Base-by-base conservation (phyloP, 2,888 invertebrate species). In the Aphidoletes aphidimyza region DNA sequence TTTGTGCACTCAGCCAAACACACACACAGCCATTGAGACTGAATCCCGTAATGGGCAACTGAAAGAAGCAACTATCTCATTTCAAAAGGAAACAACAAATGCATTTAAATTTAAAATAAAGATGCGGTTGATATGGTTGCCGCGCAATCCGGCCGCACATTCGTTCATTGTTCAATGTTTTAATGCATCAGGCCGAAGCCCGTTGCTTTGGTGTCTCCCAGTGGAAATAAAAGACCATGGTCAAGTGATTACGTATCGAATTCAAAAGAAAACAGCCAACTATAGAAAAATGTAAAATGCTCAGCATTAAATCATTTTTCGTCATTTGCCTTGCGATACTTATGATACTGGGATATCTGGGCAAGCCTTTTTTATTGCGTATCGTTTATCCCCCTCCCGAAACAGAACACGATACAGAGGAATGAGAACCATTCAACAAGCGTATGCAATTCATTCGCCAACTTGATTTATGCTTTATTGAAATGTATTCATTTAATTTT, bases 401-500 rank as follows among this genome's bases (percentile, higher is more conserved):
- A 54, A 22, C 22, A 22, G 22, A 6, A 22, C 2, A n/a, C 22
- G 22, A n/a, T 54, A 22, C 11, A 54, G 22, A 14, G 42, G 2
- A 14, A 69, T 30, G 30, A 30, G 42, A n/a, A n/a, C 42, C 14
- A 14, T 42, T 42, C 6, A 9, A 42, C 6, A 14, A 69, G 11
- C 69, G 69, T 69, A 69, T 54, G 34, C 14, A 14, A 30, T 34
- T 69, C 69, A 69, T 69, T 69, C 69, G 14, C 69, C 69, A 69
- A 69, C 26, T 54, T 14, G 14, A 69, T 34, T 30, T 69, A 69
- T 69, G 34, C 30, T 69, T 69, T 69, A 69, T 69, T 30, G 69
- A 69, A 69, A 69, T 69, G 69, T 69, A 69, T 69, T 69, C 69
- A 69, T 69, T 69, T 30, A 69, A 69, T 69, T 69, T 39, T 39